Evolutionary conservation across 2,113 vertebrate genomes (phyloP).

Genomic region (Tragelaphus imberbis): DNA sequence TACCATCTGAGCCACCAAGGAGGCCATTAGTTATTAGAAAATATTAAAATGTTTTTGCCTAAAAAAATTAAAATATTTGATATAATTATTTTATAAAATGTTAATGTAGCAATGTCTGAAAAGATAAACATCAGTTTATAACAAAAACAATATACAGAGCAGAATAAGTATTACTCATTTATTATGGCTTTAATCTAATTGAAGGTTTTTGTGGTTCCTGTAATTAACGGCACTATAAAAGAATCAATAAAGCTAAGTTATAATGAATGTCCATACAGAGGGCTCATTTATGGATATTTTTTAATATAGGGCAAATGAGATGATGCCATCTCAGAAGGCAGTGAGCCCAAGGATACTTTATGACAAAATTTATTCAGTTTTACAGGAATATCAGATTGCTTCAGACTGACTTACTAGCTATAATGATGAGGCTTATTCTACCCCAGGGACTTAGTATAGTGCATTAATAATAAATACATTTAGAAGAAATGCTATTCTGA

Average conservation of each 20-base stretch:
- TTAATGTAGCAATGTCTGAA: background rate
- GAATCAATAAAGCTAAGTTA: slow-evolving; percentile 35
- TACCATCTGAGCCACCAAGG: background rate
- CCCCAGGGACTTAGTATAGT: background rate
- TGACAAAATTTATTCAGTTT: slow-evolving; percentile 38
- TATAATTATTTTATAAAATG: slow-evolving; percentile 10
- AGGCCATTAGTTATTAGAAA: background rate
- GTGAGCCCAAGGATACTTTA: background rate
- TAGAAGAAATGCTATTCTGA: slow-evolving; percentile 9
- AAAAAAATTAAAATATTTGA: background rate
- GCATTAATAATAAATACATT: slow-evolving; percentile 54
- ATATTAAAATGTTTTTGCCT: background rate
- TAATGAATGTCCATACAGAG: slow-evolving; percentile 24
- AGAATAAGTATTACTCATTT: slow-evolving; percentile 9
- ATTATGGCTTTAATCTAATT: slow-evolving; percentile 26
- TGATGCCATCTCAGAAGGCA: background rate
- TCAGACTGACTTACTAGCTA: slow-evolving; percentile 8
- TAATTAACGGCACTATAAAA: slow-evolving; percentile 47
- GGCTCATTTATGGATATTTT: background rate
- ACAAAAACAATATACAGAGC: slow-evolving; percentile 11
- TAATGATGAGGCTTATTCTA: slow-evolving; percentile 12
- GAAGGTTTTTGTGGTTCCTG: slow-evolving; percentile 51
- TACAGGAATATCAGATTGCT: slow-evolving; percentile 6
- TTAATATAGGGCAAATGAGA: background rate
- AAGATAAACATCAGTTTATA: slow-evolving; percentile 23